Conservation (phyloP, 2,797 vertebrate species). For the Cryptoblepharus egeriae region DNA sequence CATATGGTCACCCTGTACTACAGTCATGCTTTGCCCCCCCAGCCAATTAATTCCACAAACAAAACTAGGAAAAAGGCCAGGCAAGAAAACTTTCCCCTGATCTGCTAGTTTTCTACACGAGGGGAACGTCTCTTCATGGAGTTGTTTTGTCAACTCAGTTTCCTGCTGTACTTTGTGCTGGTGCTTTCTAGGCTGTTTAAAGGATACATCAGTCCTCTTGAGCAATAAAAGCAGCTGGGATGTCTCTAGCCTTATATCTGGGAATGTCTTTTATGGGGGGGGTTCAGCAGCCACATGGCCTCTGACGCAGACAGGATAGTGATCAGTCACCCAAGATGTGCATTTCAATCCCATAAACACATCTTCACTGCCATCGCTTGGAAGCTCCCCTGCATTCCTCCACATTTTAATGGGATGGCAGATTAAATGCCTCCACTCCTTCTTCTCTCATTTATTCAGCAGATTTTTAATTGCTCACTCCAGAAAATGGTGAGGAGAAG, state of each 20-base stretch:
- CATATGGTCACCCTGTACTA: too few species aligned
- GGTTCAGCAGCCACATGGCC: too few species aligned
- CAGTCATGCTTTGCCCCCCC: too few species aligned
- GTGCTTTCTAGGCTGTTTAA: not conserved
- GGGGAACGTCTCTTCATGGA: not conserved
- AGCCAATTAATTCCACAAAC: not conserved
- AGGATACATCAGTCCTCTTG: not conserved
- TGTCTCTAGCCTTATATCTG: not conserved
- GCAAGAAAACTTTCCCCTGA: not conserved
- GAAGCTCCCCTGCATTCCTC: conserved; percentile 45
- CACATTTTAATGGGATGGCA: not conserved
- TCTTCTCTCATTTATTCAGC: not conserved
- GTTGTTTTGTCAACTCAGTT: not conserved
- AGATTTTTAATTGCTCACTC: not conserved
- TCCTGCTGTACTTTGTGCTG: not conserved
- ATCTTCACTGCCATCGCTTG: not conserved
- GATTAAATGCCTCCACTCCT: not conserved
- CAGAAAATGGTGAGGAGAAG: not conserved
- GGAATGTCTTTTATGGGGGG: too few species aligned
- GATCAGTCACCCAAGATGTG: not conserved
- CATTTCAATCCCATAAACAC: not conserved
- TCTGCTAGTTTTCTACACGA: not conserved
- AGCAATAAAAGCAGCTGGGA: not conserved
- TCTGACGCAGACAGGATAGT: not conserved
- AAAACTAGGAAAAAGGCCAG: not conserved